Base-by-base conservation (phyloP, 2,888 invertebrate species). In the Chorisops tibialis region DNA sequence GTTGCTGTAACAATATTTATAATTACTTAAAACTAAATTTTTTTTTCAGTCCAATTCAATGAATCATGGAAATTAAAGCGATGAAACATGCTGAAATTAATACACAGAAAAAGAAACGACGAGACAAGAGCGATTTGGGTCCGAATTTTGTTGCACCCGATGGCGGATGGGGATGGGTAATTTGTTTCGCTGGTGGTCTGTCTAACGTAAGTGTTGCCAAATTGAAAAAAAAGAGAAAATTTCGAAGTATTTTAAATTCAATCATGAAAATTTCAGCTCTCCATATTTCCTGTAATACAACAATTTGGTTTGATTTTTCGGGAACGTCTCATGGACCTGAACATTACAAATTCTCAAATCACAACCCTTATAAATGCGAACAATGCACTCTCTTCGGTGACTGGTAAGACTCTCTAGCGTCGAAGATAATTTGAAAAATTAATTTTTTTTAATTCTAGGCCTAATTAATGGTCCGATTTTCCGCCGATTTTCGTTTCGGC, bases 81-180 rank as follows among this genome's bases (percentile, higher is more conserved):
- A 16, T 30, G 9, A 43, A 16, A 35, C 35, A 56, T 56, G 56
- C 35, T n/a, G n/a, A 58, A n/a, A 16, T 18, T 4, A 16, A 43
- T 12, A 56, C 43, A 56, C 3, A 3, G 12, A 56, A 56, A 35
- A 66, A 81, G 73, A 66, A 77, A 78, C 70, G 79, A 12, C 71
- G 71, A 35, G 74, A 77, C 63, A 76, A 77, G 69, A 75, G 74
- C 60, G 74, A 77, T 67, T 70, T 77, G 63, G 78, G 78, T 45
- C 73, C 81, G 30, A 83, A 85, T 63, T 88, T 87, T 69, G 76
- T 83, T 45, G 83, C 88, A 3, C 89, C 89, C 0, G 89, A 89
- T 73, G 89, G 89, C 1, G 89, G 88, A 0, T 89, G 88, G 88
- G 77, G 77, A 3, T 89, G 89, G 89, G 79, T 88, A 74, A 81